Percentiles rank a stretch among this genome's conserved stretches.
phyloP scores from a whole-genome alignment of 2,888 invertebrate species.

The Aphidius colemani region DNA sequence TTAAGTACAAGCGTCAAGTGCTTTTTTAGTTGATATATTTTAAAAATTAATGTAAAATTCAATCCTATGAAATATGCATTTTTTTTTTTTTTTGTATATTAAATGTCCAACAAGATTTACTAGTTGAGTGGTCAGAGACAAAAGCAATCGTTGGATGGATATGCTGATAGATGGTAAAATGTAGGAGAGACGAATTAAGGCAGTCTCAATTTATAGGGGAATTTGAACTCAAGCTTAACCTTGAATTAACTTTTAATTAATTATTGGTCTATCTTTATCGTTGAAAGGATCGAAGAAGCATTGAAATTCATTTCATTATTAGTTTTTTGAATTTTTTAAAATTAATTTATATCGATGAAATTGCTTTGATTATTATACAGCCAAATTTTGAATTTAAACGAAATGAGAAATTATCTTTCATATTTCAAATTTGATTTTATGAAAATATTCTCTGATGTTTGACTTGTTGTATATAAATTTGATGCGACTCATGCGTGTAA shows the following conservation, averaged over 20 bases:
- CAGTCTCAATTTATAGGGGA: conserved; percentile 15
- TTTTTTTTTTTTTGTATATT: conserved; percentile 13
- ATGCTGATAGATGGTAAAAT: conserved; percentile 4
- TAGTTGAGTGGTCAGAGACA: conserved; percentile 24
- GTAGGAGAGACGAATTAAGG: conserved; percentile 20
- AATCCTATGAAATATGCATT: conserved; percentile 26
- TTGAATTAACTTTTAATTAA: conserved; percentile 38
- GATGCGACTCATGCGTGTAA: too few species aligned
- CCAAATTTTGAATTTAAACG: too few species aligned
- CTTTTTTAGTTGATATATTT: conserved; percentile 13
- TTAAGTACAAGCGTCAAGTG: not conserved
- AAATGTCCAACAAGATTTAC: conserved; percentile 14
- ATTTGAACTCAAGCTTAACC: conserved; percentile 16
- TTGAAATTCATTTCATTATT: too few species aligned
- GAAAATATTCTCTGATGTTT: too few species aligned
- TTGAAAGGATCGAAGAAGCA: conserved; percentile 23
- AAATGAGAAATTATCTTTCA: not conserved
- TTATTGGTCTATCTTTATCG: conserved; percentile 30
- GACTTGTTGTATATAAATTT: too few species aligned
- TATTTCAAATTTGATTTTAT: not conserved
- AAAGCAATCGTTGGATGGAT: conserved; percentile 4
- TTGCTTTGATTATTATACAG: too few species aligned
- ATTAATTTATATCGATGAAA: not conserved
- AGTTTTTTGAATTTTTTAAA: conserved; percentile 33
- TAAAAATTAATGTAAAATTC: conserved; percentile 22